phyloP scores from a whole-genome alignment of 2,113 vertebrate species.

The Poeciliopsis occidentalis region DNA sequence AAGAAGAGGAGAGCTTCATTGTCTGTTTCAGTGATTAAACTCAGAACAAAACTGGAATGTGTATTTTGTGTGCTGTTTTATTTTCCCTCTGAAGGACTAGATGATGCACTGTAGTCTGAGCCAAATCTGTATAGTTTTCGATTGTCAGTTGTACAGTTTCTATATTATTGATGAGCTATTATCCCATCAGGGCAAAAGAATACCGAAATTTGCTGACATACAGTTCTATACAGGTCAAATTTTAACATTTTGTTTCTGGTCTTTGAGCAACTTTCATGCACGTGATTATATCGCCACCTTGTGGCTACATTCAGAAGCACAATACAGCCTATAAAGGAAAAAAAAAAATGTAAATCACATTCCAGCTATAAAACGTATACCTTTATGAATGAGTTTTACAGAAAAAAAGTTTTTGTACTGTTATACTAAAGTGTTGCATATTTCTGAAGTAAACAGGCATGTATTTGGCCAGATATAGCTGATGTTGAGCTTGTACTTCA shows the following conservation, averaged over 20 bases:
- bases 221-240: background rate
- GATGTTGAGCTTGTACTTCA: slow-evolving; percentile 1
- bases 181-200: background rate
- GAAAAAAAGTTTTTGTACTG: background rate
- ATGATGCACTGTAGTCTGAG: background rate
- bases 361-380: slow-evolving; percentile 1
- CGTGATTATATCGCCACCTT: slow-evolving; percentile 39
- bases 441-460: background rate
- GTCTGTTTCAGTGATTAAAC: slow-evolving; percentile 81
- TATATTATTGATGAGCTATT: background rate
- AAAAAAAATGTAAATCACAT: background rate
- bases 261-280: background rate
- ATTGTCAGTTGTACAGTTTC: background rate
- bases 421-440: slow-evolving; percentile 1
- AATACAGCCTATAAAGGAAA: background rate
- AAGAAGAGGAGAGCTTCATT: slow-evolving; percentile 71
- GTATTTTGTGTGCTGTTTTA: slow-evolving; percentile 34
- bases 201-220: background rate
- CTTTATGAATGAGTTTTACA: background rate
- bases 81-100: slow-evolving; percentile 2
- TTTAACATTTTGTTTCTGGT: background rate
- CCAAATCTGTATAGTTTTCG: background rate
- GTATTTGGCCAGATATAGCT: slow-evolving; percentile 1
- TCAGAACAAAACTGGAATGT: slow-evolving; percentile 73
- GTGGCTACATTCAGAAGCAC: slow-evolving; percentile 44